Percentiles rank a stretch among this genome's conserved stretches.
Evolutionary conservation across 2,797 vertebrate species (phyloP).

Genomic region (Falco rusticolus): DNA sequence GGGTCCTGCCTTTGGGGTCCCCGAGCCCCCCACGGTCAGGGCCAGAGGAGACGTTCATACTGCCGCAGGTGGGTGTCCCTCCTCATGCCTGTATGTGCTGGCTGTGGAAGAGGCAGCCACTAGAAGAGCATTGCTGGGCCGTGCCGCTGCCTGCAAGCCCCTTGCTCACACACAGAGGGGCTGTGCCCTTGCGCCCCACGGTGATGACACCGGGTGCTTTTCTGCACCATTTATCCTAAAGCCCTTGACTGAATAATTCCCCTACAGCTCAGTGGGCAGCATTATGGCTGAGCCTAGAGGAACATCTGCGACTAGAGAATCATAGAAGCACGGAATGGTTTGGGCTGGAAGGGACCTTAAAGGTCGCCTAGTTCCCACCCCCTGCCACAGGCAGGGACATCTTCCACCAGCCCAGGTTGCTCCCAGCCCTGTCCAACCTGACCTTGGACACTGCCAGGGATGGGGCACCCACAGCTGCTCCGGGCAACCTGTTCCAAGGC

Average conservation of each 20-base stretch:
- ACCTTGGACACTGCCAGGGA: too few species aligned
- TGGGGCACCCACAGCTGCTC: too few species aligned
- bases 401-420: too few species aligned
- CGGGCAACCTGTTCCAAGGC: too few species aligned
- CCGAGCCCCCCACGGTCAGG: fast-evolving
- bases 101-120: neutral
- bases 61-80: neutral
- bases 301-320: neutral
- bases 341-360: too few species aligned
- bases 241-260: constrained; percentile 44
- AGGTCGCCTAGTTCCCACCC: too few species aligned
- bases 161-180: neutral
- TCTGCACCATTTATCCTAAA: constrained; percentile 62
- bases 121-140: neutral
- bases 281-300: neutral
- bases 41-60: neutral
- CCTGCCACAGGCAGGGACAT: too few species aligned
- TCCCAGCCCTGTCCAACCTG: too few species aligned
- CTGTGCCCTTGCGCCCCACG: neutral
- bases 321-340: too few species aligned
- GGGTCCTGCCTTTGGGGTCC: neutral
- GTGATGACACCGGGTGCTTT: constrained; percentile 5
- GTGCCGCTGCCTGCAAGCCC: neutral
- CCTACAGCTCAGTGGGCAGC: constrained; percentile 40
- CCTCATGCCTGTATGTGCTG: fast-evolving